Percentiles rank a stretch among this genome's conserved stretches.
These are phyloP conservation scores for Diplodus sargus DNA, from an alignment of 2,797 vertebrate species.

Conservation along the genomic window DNA sequence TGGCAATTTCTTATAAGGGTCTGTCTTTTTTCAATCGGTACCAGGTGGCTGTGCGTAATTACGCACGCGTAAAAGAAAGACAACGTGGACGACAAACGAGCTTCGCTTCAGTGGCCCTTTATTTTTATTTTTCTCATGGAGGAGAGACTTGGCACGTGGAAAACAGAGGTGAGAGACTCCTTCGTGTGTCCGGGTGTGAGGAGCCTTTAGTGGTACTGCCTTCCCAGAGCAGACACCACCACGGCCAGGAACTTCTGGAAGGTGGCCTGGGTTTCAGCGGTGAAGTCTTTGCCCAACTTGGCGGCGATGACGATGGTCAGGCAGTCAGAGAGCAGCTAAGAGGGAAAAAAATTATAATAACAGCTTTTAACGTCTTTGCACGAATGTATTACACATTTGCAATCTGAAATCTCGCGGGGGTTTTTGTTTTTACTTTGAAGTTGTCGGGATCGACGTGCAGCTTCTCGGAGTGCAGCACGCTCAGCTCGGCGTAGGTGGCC, in stretches of 20 bases:
- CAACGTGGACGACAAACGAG: background rate
- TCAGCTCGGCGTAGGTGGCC: conserved; percentile 80
- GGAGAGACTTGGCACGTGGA: background rate
- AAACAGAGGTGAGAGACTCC: conserved; percentile 1
- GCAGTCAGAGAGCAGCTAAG: conserved; percentile 86
- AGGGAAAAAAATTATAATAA: background rate
- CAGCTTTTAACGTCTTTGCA: background rate
- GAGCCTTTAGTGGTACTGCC: conserved; percentile 85
- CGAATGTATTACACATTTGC: background rate
- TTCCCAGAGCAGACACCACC: conserved; percentile 86
- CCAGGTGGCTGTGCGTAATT: conserved; percentile 16
- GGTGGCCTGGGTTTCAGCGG: conserved; percentile 75
- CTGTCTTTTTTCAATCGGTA: background rate
- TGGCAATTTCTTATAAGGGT: no score
- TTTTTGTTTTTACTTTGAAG: conserved; percentile 81
- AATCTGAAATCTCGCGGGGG: no score
- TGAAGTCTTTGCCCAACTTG: conserved; percentile 82
- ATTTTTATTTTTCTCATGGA: conserved; percentile 51
- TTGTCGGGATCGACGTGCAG: conserved; percentile 93
- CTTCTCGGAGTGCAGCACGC: conserved; percentile 88
- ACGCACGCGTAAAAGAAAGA: background rate
- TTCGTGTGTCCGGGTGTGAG: background rate
- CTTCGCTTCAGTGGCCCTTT: conserved; percentile 46
- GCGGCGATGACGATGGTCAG: conserved; percentile 84
- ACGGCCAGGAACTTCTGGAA: conserved; percentile 87